Conservation (phyloP, 2,888 invertebrate genomes). For the Hyposoter didymator region DNA sequence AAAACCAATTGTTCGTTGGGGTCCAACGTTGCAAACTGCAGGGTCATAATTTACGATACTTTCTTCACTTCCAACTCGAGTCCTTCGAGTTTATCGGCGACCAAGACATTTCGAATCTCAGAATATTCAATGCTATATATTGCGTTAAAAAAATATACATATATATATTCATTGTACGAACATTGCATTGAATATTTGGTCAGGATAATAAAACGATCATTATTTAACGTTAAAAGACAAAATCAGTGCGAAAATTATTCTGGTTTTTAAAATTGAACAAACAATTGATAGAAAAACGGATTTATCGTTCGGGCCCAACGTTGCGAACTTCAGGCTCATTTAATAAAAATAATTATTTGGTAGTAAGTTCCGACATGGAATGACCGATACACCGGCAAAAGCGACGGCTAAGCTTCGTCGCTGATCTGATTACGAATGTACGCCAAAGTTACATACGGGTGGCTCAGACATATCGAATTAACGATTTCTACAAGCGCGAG, state of each 20-base stretch:
- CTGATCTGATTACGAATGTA: slow-evolving; percentile 38
- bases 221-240: no score
- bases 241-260: no score
- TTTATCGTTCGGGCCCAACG: no score
- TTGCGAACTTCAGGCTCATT: no score
- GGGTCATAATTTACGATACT: no score
- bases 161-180: slow-evolving; percentile 55
- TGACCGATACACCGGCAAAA: neutral
- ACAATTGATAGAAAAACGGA: no score
- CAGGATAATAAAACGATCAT: no score
- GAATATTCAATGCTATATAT: slow-evolving; percentile 67
- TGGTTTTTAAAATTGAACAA: no score
- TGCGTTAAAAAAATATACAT: slow-evolving; percentile 37
- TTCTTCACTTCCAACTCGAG: no score
- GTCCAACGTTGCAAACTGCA: no score
- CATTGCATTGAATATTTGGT: no score
- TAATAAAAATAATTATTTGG: neutral
- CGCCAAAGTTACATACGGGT: slow-evolving; percentile 2
- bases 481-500: slow-evolving; percentile 28
- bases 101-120: slow-evolving; percentile 71
- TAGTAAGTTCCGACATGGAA: neutral
- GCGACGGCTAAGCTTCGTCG: neutral
- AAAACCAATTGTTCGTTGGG: no score
- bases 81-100: slow-evolving; percentile 49
- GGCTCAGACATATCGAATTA: slow-evolving; percentile 47